Evolutionary conservation across 30 jellyfish, hydroid and myxozoan genomes (phyloP), one percentile per base, ranked within the genome.

Genomic region (Pseudorhiza aurosa): DNA sequence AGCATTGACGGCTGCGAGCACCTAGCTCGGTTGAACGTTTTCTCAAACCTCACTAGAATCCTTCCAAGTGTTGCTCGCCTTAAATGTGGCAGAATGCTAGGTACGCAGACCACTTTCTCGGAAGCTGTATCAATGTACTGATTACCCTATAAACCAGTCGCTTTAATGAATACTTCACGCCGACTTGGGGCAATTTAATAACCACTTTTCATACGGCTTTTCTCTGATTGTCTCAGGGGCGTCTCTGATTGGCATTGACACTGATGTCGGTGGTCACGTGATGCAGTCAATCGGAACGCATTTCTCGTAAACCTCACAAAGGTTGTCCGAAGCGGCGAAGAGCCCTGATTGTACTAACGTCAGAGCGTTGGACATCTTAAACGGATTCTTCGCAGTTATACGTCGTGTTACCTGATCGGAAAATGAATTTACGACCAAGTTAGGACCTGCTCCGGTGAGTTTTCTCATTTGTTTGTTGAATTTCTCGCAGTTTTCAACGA

Each of bases 181-280:
- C n/a, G n/a, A n/a, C n/a, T n/a, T n/a, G n/a, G n/a, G n/a, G n/a
- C n/a, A n/a, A n/a, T n/a, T n/a, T n/a, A n/a, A n/a, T n/a, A n/a
- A n/a, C n/a, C n/a, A n/a, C n/a, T n/a, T n/a, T n/a, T n/a, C n/a
- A n/a, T n/a, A n/a, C n/a, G n/a, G n/a, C n/a, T n/a, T n/a, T n/a
- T n/a, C n/a, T n/a, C n/a, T n/a, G 14, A 32, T 35, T 35, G 77
- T 64, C 77, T 59, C 15, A 64, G 77, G 77, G 59, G 50, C 77
- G 58, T 35, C 59, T 31, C 1, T 64, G 77, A 64, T 64, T 64
- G 77, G 35, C 77, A 64, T 33, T 8, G 15, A 60, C 67, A 68
- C 44, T 51, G 42, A 26, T 39, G 82, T 51, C 25, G 68, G 72
- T 47, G 72, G 43, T 70, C 83, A 70, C 83, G 83, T 70, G 83